Percentiles rank a stretch among this genome's conserved stretches.
Conservation (phyloP, 2,888 invertebrate genomes). For the Seladonia tumulorum region DNA sequence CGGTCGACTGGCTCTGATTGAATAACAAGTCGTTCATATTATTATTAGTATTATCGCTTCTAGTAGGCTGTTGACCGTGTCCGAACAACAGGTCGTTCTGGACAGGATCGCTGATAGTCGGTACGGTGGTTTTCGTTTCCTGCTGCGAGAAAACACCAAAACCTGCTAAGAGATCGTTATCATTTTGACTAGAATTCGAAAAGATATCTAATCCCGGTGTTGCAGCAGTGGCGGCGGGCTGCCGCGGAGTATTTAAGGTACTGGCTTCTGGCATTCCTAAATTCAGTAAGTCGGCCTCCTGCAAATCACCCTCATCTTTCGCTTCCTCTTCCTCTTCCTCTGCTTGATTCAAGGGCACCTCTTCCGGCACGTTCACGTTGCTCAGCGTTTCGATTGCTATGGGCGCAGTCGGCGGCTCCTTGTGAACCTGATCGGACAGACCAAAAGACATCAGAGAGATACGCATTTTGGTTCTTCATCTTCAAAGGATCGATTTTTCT, state of each 20-base stretch:
- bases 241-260: conserved; percentile 58
- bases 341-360: conserved; percentile 12
- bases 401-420: conserved; percentile 17
- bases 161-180: conserved; percentile 79
- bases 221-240: conserved; percentile 43
- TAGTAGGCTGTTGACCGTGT: conserved; percentile 55
- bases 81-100: conserved; percentile 76
- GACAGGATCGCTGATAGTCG: conserved; percentile 66
- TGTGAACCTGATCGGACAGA: conserved; percentile 22
- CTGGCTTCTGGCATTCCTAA: conserved; percentile 75
- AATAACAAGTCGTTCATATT: conserved; percentile 76
- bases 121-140: conserved; percentile 56
- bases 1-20: conserved; percentile 62
- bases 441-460: background rate
- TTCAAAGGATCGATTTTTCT: too few relatives aligned
- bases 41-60: conserved; percentile 57
- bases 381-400: conserved; percentile 7
- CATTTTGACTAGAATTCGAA: conserved; percentile 74
- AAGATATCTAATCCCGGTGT: conserved; percentile 80
- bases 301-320: conserved; percentile 62
- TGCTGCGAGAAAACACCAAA: conserved; percentile 77
- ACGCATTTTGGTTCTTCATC: too few relatives aligned
- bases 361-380: conserved; percentile 29
- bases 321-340: conserved; percentile 51
- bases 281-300: conserved; percentile 82